Base-by-base conservation (phyloP, 2,888 invertebrate genomes). In the Himalopsyche tibetana region DNA sequence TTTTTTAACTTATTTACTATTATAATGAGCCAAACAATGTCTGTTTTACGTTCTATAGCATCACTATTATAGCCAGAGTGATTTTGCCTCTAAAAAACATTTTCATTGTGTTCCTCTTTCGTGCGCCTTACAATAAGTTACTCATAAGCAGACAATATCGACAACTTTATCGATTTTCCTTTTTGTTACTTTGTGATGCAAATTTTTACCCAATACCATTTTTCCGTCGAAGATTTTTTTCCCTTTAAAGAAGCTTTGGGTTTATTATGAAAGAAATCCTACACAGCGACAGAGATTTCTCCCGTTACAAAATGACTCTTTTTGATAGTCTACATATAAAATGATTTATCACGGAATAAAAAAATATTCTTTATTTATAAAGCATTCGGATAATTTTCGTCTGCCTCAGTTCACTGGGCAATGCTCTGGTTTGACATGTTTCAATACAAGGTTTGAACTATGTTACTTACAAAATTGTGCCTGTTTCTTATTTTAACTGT, bases 131-230 rank as follows among this genome's bases (percentile, higher is more conserved):
- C 74, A 74, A 74, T 74, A 74, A 74, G 74, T 74, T 74, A 74
- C 74, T 74, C 74, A 74, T 74, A 74, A 74, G 74, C 74, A 74
- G 74, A 74, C 74, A 74, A 74, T 74, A 74, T 74, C 74, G 74
- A 74, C 74, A 74, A 74, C 74, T 74, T 74, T 38, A 74, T 74
- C 74, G 74, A 74, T 74, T 74, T 74, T 74, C 74, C 74, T 74
- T 38, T 74, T 74, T 36, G 74, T 74, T 74, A 74, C 74, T 74
- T 74, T 74, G 74, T 74, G 36, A 74, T 74, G 74, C 74, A 74
- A 74, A 74, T 74, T 74, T 74, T 74, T 36, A 74, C 74, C 38
- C 74, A 74, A 74, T 74, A 74, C 74, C 74, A 74, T 74, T 74
- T 74, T 74, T 36, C 12, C 19, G 36, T 36, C 74, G 74, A 36